Percentiles rank a stretch among this genome's conserved stretches.
phyloP scores from a whole-genome alignment of 2,888 invertebrate genomes.

The Pheosia gnoma region DNA sequence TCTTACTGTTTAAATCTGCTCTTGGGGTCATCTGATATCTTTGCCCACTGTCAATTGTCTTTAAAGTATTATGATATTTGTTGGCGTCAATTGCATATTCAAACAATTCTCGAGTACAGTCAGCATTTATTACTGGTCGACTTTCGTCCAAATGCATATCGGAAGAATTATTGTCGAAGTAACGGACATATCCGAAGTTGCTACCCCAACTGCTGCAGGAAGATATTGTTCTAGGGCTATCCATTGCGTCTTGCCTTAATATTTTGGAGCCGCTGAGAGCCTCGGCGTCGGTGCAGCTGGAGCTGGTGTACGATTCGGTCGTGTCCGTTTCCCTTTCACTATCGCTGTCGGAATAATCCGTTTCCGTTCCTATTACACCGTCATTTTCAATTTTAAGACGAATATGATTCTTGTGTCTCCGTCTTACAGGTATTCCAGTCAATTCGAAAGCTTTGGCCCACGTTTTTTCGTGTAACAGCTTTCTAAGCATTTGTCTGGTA shows the following conservation, averaged over 20 bases:
- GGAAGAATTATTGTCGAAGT: conserved; percentile 80
- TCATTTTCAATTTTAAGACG: conserved; percentile 72
- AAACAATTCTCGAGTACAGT: conserved; percentile 75
- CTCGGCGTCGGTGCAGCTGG: conserved; percentile 68
- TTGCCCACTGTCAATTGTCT: conserved; percentile 37
- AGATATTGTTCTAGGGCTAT: conserved; percentile 73
- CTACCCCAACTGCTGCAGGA: conserved; percentile 84
- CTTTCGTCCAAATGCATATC: conserved; percentile 67
- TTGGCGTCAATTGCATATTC: conserved; percentile 40
- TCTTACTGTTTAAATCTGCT: conserved; percentile 37
- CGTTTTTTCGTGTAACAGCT: conserved; percentile 87
- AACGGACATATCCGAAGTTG: conserved; percentile 87
- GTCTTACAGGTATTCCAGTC: conserved; percentile 71
- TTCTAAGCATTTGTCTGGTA: conserved; percentile 88
- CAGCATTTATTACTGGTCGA: conserved; percentile 54
- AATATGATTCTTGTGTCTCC: conserved; percentile 76
- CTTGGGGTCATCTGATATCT: conserved; percentile 44
- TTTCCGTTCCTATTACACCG: conserved; percentile 72
- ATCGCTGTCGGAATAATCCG: conserved; percentile 71
- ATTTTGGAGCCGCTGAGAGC: conserved; percentile 64
- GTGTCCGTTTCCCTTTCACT: conserved; percentile 72
- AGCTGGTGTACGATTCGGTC: conserved; percentile 70
- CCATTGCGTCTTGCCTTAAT: conserved; percentile 85
- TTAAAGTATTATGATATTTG: conserved; percentile 35
- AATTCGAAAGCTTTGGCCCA: conserved; percentile 79